phyloP scores from a whole-genome alignment of 2,888 invertebrate species.

The Sericinus montela region DNA sequence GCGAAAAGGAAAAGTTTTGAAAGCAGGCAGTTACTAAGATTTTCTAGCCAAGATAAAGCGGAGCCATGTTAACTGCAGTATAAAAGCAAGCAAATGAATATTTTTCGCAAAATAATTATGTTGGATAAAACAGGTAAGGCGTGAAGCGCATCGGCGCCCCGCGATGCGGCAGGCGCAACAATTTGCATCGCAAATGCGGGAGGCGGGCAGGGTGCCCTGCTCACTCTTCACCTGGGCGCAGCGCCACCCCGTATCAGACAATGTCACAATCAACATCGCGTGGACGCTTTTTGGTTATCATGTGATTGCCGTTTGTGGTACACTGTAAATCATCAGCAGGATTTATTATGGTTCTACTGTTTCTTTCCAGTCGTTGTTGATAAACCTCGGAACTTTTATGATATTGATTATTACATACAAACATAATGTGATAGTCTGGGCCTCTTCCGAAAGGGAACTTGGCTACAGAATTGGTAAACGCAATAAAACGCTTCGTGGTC shows the following conservation, averaged over 20 bases:
- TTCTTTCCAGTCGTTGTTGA: background rate
- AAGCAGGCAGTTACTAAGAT: background rate
- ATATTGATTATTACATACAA: no score
- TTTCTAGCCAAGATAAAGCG: constrained; percentile 26
- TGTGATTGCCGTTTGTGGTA: constrained; percentile 73
- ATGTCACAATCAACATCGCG: constrained; percentile 77
- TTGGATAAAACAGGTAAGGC: constrained; percentile 66
- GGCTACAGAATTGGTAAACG: no score
- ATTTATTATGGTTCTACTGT: constrained; percentile 22
- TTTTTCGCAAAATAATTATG: constrained; percentile 70
- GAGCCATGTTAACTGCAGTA: constrained; percentile 53
- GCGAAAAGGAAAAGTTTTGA: constrained; percentile 32
- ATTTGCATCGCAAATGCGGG: constrained; percentile 56
- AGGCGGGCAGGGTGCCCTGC: constrained; percentile 53
- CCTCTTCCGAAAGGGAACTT: no score
- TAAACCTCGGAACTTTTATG: no score
- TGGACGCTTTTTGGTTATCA: constrained; percentile 71
- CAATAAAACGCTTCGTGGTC: no score
- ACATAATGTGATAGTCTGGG: no score
- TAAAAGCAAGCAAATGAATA: constrained; percentile 68
- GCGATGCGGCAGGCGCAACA: constrained; percentile 48
- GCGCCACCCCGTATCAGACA: constrained; percentile 60
- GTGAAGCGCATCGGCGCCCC: constrained; percentile 34
- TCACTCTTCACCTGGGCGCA: constrained; percentile 42
- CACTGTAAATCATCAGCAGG: constrained; percentile 52